Evolutionary conservation across 2,888 invertebrate genomes (phyloP), one percentile per base, ranked within the genome.

Genomic region (Aspidiotus destructor): DNA sequence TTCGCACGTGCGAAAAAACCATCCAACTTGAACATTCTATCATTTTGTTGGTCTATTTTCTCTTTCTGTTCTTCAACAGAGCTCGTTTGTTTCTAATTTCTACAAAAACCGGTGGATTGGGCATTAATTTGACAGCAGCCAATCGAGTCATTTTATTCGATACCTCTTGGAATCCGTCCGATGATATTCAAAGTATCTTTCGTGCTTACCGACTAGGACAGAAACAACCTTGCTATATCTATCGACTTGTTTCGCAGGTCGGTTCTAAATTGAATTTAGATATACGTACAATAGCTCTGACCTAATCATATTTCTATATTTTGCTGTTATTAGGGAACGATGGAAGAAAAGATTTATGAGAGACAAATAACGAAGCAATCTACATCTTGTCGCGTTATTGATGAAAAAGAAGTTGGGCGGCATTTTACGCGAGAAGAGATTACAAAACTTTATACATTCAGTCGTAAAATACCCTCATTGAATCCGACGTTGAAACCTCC

Each of bases 291-390:
- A 48, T 13, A 44, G 8, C 9, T 52, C 3, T 3, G 2, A 52
- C n/a, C n/a, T 52, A n/a, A 11, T 52, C n/a, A 13, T 13, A 2
- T 2, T 55, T 16, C 2, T 10, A 2, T 55, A 16, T 9, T 17
- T 55, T 52, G 69, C 60, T 55, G 16, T 2, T 16, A 2, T 3
- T 77, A 90, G 85, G 96, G 96, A 16, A 92, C 96, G 41, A 97
- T 98, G 96, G 98, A 98, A 75, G 96, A 97, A 78, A 94, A 95
- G 77, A 92, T 98, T 64, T 98, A 98, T 79, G 95, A 97, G 78
- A 84, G 97, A 0, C 98, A 98, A 80, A 94, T 98, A 61, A 92
- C 91, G 1, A 97, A 97, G 79, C 88, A 94, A 76, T 95, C 96
- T 0, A 86, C 97, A 68, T 91, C 97, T 0, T 91, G 92, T 77